Base-by-base conservation (phyloP, 2,888 invertebrate species). In the Drosophila helvetica region DNA sequence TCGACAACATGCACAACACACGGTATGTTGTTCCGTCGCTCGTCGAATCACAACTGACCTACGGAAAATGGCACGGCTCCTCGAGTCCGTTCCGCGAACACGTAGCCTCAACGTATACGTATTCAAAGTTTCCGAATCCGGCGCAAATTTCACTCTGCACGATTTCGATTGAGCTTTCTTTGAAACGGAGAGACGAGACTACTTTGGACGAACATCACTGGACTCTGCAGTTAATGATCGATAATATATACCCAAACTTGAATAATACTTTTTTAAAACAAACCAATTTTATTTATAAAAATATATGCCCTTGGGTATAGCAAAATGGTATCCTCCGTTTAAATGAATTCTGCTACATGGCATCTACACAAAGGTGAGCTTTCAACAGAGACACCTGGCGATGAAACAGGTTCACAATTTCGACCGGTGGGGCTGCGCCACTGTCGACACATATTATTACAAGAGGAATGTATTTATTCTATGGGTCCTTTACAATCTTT, bases 11-110 rank as follows among this genome's bases (percentile, higher is more conserved):
- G 75, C 76, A 70, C 80, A 82, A 85, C 85, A 78, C 80, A 78
- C 78, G 79, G 66, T 66, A 73, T 84, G 87, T 79, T 80, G 83
- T 76, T 79, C 80, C 86, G 88, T 80, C 81, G 78, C 79, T 83
- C 82, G 79, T 79, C 83, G 79, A 74, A 80, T 80, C 80, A 78
- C 74, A 86, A 90, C 89, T 90, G 86, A 86, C 38, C n/a, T 38
- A 84, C 74, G 73, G 78, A 73, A 80, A 87, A 84, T 86, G 78
- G 84, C 72, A 74, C 86, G 83, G 80, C 78, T 77, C 74, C 59
- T 52, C 72, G 78, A 62, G 25, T 43, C 54, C 22, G 65, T 47
- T n/a, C 52, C 50, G 42, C 33, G 10, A 12, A 12, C 38, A 2
- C 38, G 38, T n/a, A 38, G 38, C 38, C 38, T 38, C 15, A 15